Percentiles rank a stretch among this genome's conserved stretches.
Conservation (phyloP, 2,797 vertebrate species). For the Melanotaenia maccullochi region DNA sequence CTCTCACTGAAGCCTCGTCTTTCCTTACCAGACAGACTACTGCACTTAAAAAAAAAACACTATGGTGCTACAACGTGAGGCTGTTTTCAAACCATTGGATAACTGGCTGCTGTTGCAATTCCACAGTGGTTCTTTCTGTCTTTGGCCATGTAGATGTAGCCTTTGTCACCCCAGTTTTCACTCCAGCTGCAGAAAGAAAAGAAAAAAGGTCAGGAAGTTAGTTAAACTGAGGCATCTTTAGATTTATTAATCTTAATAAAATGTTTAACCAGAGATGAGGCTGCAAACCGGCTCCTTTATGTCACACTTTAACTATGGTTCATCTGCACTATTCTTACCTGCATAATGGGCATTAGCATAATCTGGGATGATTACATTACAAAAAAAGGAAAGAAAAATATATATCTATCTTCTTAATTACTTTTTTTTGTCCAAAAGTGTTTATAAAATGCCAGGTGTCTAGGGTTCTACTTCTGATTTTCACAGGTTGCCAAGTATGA, state of each 20-base stretch:
- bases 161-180: conserved; percentile 88
- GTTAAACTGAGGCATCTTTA: too few relatives aligned
- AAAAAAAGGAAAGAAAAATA: background rate
- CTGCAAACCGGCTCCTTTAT: too few relatives aligned
- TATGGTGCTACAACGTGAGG: conserved; percentile 5
- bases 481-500: too few relatives aligned
- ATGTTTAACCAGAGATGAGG: too few relatives aligned
- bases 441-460: too few relatives aligned
- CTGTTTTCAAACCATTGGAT: conserved; percentile 84
- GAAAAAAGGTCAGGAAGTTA: background rate
- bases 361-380: background rate
- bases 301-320: too few relatives aligned
- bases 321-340: too few relatives aligned
- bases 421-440: background rate
- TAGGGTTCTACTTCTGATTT: background rate
- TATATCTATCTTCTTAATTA: too few relatives aligned
- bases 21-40: conserved; percentile 22
- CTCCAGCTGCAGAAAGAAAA: conserved; percentile 87
- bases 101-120: conserved; percentile 93
- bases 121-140: conserved; percentile 94
- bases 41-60: conserved; percentile 29
- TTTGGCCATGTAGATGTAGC: conserved; percentile 92
- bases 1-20: conserved; percentile 10
- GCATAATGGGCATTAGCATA: too few relatives aligned
- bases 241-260: too few relatives aligned